These are phyloP conservation scores for Platysteira castanea DNA, from an alignment of 2,113 vertebrate genomes.

Conservation along the genomic window DNA sequence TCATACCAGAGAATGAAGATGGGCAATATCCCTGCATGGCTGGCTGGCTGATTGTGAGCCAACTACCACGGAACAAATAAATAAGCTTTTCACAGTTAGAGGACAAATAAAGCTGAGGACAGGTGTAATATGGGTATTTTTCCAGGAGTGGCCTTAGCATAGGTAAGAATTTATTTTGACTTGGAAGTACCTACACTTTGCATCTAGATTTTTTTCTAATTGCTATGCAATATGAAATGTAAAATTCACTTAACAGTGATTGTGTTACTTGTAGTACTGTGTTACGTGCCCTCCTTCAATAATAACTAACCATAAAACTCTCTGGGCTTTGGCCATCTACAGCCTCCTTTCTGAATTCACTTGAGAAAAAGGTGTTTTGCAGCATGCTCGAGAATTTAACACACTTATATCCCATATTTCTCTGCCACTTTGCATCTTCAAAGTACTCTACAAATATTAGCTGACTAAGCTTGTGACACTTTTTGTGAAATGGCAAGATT, in stretches of 20 bases:
- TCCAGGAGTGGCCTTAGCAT: background rate
- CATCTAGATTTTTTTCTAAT: background rate
- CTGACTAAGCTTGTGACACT: background rate
- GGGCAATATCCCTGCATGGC: background rate
- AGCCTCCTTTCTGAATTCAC: background rate
- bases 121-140: background rate
- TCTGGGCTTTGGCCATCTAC: background rate
- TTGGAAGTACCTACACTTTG: background rate
- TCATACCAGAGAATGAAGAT: background rate
- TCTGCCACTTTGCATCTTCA: background rate
- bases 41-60: background rate
- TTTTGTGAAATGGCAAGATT: background rate
- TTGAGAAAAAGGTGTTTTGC: background rate
- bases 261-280: background rate
- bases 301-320: background rate
- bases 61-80: slow-evolving; percentile 18
- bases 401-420: background rate
- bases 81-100: slow-evolving; percentile 42
- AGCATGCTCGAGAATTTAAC: background rate
- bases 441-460: background rate
- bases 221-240: background rate
- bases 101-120: background rate
- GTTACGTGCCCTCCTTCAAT: background rate
- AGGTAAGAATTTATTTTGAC: background rate
- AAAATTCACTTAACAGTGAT: background rate